These are phyloP conservation scores for Nipponia nippon DNA, from an alignment of 2,113 vertebrate genomes.

Conservation along the genomic window DNA sequence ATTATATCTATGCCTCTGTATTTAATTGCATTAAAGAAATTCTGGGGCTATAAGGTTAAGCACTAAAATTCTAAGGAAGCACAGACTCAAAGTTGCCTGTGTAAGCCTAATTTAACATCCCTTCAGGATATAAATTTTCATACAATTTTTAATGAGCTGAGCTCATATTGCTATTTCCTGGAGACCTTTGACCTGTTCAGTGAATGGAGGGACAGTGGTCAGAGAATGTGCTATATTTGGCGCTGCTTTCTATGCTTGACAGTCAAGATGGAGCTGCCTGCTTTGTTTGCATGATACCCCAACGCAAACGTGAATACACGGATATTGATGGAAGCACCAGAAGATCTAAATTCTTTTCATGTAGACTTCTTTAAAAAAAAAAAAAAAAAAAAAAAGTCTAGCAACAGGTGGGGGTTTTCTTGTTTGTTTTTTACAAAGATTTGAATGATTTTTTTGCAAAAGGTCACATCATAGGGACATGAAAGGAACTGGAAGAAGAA, in stretches of 20 bases:
- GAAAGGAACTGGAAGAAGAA: background rate
- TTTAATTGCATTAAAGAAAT: conserved; percentile 46
- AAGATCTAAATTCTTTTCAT: background rate
- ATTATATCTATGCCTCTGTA: background rate
- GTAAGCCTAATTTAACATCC: conserved; percentile 51
- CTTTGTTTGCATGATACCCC: background rate
- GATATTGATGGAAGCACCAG: background rate
- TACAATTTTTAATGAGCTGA: conserved; percentile 52
- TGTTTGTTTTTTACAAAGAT: background rate
- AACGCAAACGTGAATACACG: rapidly evolving
- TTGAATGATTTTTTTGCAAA: background rate
- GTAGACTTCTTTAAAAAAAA: background rate
- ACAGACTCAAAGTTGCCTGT: background rate
- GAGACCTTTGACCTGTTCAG: conserved; percentile 27
- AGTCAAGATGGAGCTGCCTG: background rate
- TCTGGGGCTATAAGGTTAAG: conserved; percentile 24
- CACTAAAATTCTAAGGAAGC: conserved; percentile 36
- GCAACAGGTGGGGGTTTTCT: background rate
- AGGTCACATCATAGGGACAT: background rate
- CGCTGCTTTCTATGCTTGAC: background rate
- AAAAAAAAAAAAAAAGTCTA: background rate
- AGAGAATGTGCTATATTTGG: background rate
- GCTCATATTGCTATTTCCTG: background rate
- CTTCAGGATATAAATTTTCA: conserved; percentile 42
- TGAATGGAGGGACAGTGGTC: conserved; percentile 15